A percentile compares a stretch with the other conserved stretches of the same genome.
These are phyloP conservation scores for Mormyrus proboscirostris DNA, from an alignment of 2,797 vertebrate genomes.

Conservation along the genomic window DNA sequence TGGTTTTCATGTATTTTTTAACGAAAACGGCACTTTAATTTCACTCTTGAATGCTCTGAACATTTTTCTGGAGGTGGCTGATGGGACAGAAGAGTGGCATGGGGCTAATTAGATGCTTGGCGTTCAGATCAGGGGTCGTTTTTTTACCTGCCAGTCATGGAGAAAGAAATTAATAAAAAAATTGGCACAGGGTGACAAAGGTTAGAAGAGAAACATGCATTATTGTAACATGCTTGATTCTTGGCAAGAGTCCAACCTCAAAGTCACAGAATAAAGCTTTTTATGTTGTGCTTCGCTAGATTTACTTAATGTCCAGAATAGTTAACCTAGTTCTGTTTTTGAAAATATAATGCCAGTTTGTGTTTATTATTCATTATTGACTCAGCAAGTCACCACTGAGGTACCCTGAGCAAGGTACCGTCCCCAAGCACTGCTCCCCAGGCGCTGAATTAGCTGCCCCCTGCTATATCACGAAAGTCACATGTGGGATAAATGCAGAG, in stretches of 20 bases:
- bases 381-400: too few species aligned
- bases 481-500: too few species aligned
- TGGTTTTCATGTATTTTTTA: slow-evolving; percentile 14
- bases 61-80: slow-evolving; percentile 11
- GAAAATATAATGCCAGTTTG: not conserved
- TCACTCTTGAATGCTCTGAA: slow-evolving; percentile 20
- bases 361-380: not conserved
- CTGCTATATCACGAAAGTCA: too few species aligned
- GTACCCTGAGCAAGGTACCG: too few species aligned
- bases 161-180: not conserved
- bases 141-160: not conserved
- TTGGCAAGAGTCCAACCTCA: not conserved
- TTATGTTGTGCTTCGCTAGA: not conserved
- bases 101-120: not conserved
- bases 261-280: not conserved
- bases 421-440: too few species aligned
- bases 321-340: not conserved
- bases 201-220: not conserved
- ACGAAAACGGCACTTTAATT: slow-evolving; percentile 21
- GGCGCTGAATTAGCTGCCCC: too few species aligned
- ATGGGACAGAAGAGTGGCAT: not conserved
- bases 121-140: not conserved
- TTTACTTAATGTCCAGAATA: not conserved
- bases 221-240: not conserved
- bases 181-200: not conserved